phyloP scores from a whole-genome alignment of 1,140 invertebrate species.

The Scaptodrosophila lebanonensis region DNA sequence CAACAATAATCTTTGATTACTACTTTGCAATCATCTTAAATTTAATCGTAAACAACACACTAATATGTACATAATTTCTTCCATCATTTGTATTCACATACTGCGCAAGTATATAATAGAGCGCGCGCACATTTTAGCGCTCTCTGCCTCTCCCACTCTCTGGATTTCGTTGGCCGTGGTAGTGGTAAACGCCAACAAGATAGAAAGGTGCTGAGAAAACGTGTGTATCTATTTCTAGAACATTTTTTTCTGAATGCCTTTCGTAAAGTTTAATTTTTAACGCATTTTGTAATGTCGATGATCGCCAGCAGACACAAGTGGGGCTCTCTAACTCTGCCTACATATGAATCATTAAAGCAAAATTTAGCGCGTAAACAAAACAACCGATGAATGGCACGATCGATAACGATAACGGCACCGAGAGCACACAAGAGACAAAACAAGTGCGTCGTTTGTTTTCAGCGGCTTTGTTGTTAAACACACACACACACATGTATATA shows the following conservation, averaged over 20 bases:
- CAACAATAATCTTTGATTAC: constrained; percentile 73
- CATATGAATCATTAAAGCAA: constrained; percentile 50
- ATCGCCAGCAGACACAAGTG: neutral
- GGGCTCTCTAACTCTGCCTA: constrained; percentile 18
- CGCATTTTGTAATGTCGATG: constrained; percentile 28
- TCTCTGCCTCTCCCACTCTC: constrained; percentile 8
- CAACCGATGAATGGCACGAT: constrained; percentile 29
- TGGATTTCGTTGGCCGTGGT: neutral
- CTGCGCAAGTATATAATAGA: constrained; percentile 24
- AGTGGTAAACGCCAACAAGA: constrained; percentile 15
- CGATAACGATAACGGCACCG: constrained; percentile 22
- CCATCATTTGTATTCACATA: neutral
- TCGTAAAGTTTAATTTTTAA: constrained; percentile 16
- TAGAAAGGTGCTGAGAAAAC: constrained; percentile 50
- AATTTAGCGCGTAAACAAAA: constrained; percentile 53
- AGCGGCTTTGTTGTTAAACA: constrained; percentile 34
- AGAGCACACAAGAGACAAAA: constrained; percentile 5
- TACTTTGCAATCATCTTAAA: constrained; percentile 58
- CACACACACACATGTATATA: constrained; percentile 1
- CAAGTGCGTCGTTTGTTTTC: constrained; percentile 38
- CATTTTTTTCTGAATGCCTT: constrained; percentile 26
- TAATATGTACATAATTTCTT: constrained; percentile 1
- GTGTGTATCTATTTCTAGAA: constrained; percentile 74
- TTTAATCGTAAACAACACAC: constrained; percentile 69
- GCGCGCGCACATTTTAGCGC: constrained; percentile 16